Base-by-base conservation (phyloP, 2,888 invertebrate species). In the Metacarcinus magister region DNA sequence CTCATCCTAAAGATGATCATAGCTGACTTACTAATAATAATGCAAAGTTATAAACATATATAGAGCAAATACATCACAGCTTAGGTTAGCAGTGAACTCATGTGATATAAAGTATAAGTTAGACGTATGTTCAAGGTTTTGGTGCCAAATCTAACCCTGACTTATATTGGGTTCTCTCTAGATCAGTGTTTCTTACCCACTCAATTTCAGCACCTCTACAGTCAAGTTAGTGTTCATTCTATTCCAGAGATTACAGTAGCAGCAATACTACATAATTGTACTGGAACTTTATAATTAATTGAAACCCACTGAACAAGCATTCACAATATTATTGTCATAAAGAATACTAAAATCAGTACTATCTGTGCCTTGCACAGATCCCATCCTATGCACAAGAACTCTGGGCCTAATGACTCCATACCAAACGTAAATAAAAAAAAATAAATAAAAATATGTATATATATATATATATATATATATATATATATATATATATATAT, bases 81-180 rank as follows among this genome's bases (percentile, higher is more conserved):
- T 32, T 87, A 87, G 32, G 23, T 16, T 39, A 87, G 87, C 10
- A 87, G 87, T 32, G 87, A 87, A 87, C 87, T 87, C 87, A 39
- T 87, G 87, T 87, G 87, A 87, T 87, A 87, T 87, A 87, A 2
- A 39, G 39, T 32, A 2, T 87, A 87, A 87, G 87, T 32, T 87
- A 87, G 87, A 87, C 13, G 10, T 39, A 87, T 87, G 87, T 87
- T 39, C 87, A 87, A 39, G 87, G 87, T 87, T 87, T 87, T 87
- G 39, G 87, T 87, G 87, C 32, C 87, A 87, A 87, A n/a, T 13
- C 39, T 39, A n/a, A 39, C 87, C 23, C 87, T 39, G 23, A 39
- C 32, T 16, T 39, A 13, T 87, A n/a, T 87, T 32, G 87, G 32
- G 39, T 16, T 0, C 87, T n/a, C 39, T 87, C 75, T 23, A n/a